phyloP scores from a whole-genome alignment of 2,888 invertebrate genomes.

The Leuctra nigra region DNA sequence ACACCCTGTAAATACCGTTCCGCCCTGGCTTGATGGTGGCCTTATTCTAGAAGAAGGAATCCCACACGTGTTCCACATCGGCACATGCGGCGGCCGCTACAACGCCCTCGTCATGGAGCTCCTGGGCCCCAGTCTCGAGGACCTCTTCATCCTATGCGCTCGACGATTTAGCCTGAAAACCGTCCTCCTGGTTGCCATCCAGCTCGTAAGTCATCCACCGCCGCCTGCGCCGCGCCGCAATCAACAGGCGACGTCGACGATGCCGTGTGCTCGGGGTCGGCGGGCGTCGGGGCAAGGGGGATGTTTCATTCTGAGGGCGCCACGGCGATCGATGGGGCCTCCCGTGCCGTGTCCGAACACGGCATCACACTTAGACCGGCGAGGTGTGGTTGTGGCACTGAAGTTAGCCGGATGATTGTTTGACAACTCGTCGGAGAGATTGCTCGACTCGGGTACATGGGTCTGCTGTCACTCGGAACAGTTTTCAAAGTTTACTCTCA shows the following conservation, averaged over 20 bases:
- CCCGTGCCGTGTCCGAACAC: too few species aligned
- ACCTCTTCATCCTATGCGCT: slow-evolving; percentile 64
- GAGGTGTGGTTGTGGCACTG: too few species aligned
- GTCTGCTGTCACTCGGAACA: too few species aligned
- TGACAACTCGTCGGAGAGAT: too few species aligned
- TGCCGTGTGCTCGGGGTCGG: too few species aligned
- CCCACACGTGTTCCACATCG: slow-evolving; percentile 67
- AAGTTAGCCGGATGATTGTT: too few species aligned
- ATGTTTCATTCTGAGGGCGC: background rate
- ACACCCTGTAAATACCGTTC: too few species aligned
- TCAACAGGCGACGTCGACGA: background rate
- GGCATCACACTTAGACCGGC: too few species aligned
- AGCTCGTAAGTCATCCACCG: slow-evolving; percentile 45
- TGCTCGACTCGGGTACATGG: too few species aligned
- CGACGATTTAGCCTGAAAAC: slow-evolving; percentile 64
- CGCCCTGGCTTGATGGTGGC: slow-evolving; percentile 22
- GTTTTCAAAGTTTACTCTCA: too few species aligned
- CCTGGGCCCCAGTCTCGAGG: slow-evolving; percentile 64
- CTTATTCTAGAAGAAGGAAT: slow-evolving; percentile 49
- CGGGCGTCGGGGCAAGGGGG: background rate
- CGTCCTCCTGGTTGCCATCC: slow-evolving; percentile 64
- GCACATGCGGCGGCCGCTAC: slow-evolving; percentile 62
- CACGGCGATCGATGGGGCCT: too few species aligned
- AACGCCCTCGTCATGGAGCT: slow-evolving; percentile 70
- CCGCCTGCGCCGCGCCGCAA: slow-evolving; percentile 19